These are phyloP conservation scores for Phytoseiulus persimilis DNA, from an alignment of 2,888 invertebrate genomes.

Conservation along the genomic window DNA sequence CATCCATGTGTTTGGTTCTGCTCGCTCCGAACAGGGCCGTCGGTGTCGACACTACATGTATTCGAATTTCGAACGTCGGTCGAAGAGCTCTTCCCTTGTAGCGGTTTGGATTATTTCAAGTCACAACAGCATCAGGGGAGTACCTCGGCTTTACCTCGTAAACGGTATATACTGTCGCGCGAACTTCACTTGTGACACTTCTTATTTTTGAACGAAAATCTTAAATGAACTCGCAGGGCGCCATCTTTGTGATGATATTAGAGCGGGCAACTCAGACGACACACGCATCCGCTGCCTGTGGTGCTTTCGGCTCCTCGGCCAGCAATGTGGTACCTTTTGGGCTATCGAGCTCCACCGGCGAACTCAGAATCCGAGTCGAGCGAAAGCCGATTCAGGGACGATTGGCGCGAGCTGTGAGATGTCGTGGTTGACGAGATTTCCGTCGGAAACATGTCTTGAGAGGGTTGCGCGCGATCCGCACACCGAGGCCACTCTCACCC, in stretches of 20 bases:
- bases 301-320: neutral
- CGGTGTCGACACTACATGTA: neutral
- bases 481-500: too few species aligned
- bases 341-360: neutral
- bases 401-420: too few species aligned
- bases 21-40: too few species aligned
- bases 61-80: neutral
- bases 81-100: neutral
- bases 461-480: too few species aligned
- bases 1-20: too few species aligned
- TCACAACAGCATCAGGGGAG: too few species aligned
- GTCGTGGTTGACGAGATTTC: too few species aligned
- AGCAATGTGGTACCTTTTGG: neutral
- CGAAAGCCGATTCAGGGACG: too few species aligned
- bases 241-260: neutral
- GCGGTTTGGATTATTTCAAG: too few species aligned
- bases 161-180: neutral
- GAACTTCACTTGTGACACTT: neutral
- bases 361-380: neutral
- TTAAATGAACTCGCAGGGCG: neutral
- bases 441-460: too few species aligned
- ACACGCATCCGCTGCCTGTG: neutral
- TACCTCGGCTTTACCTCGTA: neutral
- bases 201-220: neutral
- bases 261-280: neutral